phyloP scores from a whole-genome alignment of 2,888 invertebrate genomes.

The Andrena chrysosceles region DNA sequence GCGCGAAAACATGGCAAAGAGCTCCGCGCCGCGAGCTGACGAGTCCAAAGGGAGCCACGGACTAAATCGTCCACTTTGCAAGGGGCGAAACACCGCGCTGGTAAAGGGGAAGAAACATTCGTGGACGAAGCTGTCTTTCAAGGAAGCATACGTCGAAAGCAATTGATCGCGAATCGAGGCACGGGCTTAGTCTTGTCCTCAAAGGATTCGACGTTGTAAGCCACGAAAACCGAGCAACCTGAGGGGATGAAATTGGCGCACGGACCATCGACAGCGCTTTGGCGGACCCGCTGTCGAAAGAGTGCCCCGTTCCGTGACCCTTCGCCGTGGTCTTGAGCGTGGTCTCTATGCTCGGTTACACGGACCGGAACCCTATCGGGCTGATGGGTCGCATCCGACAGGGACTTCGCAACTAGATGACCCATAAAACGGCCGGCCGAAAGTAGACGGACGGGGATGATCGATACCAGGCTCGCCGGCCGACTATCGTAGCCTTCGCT shows the following conservation, averaged over 20 bases:
- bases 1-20: background rate
- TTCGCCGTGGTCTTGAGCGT: background rate
- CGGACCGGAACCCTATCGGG: slow-evolving; percentile 26
- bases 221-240: background rate
- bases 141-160: no score
- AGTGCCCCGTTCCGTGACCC: slow-evolving; percentile 6
- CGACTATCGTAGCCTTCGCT: background rate
- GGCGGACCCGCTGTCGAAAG: background rate
- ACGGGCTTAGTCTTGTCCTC: background rate
- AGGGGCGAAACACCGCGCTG: background rate
- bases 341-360: slow-evolving; percentile 8
- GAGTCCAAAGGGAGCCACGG: background rate
- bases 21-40: background rate
- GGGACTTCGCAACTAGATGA: slow-evolving; percentile 21
- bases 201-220: background rate
- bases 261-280: background rate
- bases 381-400: slow-evolving; percentile 48
- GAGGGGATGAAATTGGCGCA: background rate
- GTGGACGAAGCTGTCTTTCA: no score
- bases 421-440: slow-evolving; percentile 14
- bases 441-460: slow-evolving; percentile 5
- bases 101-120: no score
- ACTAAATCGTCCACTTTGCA: background rate
- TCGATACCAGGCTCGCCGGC: slow-evolving; percentile 19
- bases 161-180: no score